These are phyloP conservation scores for Nomada ruficornis DNA, from an alignment of 2,888 invertebrate genomes.

Conservation along the genomic window DNA sequence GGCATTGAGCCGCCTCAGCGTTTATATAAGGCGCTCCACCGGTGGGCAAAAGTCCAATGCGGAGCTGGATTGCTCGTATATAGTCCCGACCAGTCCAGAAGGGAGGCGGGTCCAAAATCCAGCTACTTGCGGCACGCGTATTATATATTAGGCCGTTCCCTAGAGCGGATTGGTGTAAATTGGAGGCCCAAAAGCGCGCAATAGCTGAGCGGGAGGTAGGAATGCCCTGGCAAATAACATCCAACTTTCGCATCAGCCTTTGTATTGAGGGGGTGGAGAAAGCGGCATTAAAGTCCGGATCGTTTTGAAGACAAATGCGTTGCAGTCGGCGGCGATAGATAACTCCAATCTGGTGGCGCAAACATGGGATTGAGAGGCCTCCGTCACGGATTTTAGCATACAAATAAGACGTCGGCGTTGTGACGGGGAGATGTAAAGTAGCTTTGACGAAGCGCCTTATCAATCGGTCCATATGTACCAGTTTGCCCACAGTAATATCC, in stretches of 20 bases:
- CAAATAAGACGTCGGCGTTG: not conserved
- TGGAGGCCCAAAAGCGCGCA: not conserved
- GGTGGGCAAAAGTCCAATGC: not conserved
- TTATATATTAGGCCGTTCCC: slow-evolving; percentile 3
- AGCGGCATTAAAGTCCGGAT: not conserved
- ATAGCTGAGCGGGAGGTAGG: not conserved
- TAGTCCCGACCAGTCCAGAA: slow-evolving; percentile 10
- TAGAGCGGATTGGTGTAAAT: not conserved
- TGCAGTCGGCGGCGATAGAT: slow-evolving; percentile 2
- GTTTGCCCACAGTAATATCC: not conserved
- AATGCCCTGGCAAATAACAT: not conserved
- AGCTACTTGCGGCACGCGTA: not conserved
- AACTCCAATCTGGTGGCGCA: not conserved
- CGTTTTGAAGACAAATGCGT: not conserved
- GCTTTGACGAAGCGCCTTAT: slow-evolving; percentile 12
- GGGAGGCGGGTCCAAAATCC: slow-evolving; percentile 6
- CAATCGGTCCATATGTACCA: not conserved
- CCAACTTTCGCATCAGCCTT: not conserved
- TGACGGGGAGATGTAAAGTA: not conserved
- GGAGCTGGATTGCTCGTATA: slow-evolving; percentile 4
- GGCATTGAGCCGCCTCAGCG: not conserved
- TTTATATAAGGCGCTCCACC: slow-evolving; percentile 14
- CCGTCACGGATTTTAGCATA: slow-evolving; percentile 10
- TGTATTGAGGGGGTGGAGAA: not conserved
- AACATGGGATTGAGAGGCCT: slow-evolving; percentile 3